phyloP scores from a whole-genome alignment of 2,888 invertebrate genomes.

The Halictus ligatus region DNA sequence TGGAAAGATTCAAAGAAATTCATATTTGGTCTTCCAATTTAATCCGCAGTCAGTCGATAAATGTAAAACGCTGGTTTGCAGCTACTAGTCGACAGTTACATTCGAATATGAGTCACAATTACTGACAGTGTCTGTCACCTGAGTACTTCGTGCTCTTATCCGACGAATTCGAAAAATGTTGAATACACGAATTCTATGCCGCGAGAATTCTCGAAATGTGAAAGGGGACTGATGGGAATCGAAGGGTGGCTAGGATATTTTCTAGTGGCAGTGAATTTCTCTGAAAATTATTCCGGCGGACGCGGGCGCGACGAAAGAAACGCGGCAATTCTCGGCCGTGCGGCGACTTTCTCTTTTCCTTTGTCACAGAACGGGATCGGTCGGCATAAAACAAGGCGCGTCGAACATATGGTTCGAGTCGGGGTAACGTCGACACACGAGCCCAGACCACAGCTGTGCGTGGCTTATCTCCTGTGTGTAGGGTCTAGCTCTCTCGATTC shows the following conservation, averaged over 20 bases:
- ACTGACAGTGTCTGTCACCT: too few relatives aligned
- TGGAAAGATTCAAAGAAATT: too few relatives aligned
- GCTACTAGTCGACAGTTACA: neutral
- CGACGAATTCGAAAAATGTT: too few relatives aligned
- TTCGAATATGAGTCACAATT: too few relatives aligned
- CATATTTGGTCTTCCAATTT: too few relatives aligned
- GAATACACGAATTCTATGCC: too few relatives aligned
- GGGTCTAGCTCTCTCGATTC: neutral
- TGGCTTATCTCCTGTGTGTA: slow-evolving; percentile 7
- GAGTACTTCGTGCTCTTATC: too few relatives aligned
- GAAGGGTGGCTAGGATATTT: neutral
- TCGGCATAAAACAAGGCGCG: slow-evolving; percentile 29
- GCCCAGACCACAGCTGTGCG: slow-evolving; percentile 33
- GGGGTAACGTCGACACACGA: slow-evolving; percentile 13
- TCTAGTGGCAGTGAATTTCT: neutral
- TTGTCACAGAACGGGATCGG: slow-evolving; percentile 23
- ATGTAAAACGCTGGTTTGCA: too few relatives aligned
- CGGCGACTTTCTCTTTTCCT: slow-evolving; percentile 31
- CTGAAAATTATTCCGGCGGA: neutral
- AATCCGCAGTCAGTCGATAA: too few relatives aligned
- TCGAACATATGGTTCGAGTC: slow-evolving; percentile 34
- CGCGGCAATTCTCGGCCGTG: slow-evolving; percentile 16
- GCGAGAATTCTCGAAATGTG: too few relatives aligned
- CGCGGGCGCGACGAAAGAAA: slow-evolving; percentile 14
- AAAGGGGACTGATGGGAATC: neutral